Conservation (phyloP, 2,888 invertebrate species). For the Zaprionus obscuricornis region DNA sequence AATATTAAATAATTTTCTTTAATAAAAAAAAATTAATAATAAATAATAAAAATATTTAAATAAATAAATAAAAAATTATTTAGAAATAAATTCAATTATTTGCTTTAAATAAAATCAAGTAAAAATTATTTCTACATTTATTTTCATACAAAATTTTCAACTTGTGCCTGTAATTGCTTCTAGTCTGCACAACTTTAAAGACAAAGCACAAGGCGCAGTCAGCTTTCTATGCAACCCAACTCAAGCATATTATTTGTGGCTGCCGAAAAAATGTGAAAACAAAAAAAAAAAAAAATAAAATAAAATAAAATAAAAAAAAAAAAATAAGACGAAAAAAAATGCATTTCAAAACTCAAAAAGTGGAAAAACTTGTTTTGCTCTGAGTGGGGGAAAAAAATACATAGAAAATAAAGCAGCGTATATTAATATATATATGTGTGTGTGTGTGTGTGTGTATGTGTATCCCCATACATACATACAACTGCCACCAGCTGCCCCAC, state of each 20-base stretch:
- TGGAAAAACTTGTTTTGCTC: conserved; percentile 58
- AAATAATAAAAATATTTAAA: too few species aligned
- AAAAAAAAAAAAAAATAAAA: conserved; percentile 4
- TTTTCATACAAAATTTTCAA: background rate
- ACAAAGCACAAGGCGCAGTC: background rate
- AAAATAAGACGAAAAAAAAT: conserved; percentile 28
- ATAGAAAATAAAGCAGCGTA: conserved; percentile 42
- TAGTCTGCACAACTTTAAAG: conserved; percentile 8
- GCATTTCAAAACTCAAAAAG: conserved; percentile 57
- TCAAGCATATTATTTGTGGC: background rate
- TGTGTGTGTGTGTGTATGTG: conserved; percentile 28
- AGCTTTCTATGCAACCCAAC: background rate
- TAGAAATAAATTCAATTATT: too few species aligned
- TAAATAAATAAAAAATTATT: too few species aligned
- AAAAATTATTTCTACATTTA: background rate
- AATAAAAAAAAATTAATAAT: too few species aligned
- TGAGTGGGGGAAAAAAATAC: conserved; percentile 35
- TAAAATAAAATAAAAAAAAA: conserved; percentile 10
- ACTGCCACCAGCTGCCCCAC: conserved; percentile 44
- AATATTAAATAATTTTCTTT: too few species aligned
- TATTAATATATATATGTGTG: conserved; percentile 38
- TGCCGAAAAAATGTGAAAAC: conserved; percentile 8
- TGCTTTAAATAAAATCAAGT: too few species aligned
- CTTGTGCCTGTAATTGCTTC: background rate
- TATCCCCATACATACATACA: conserved; percentile 50